Conservation (phyloP, 2,888 invertebrate genomes). For the Rhagium mordax region DNA sequence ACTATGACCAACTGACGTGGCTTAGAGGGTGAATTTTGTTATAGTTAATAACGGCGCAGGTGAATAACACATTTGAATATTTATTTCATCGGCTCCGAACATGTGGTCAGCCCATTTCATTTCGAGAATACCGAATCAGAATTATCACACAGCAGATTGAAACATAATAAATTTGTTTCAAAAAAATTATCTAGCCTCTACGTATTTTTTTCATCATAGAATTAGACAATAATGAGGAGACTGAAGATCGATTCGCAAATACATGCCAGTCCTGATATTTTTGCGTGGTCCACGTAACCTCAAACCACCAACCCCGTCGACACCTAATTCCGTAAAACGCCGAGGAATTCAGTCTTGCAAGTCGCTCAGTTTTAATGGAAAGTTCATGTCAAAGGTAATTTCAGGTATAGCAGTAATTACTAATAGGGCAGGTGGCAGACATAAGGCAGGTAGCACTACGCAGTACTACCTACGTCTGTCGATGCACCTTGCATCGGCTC, state of each 20-base stretch:
- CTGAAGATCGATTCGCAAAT: too few relatives aligned
- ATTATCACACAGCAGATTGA: background rate
- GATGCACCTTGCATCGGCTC: constrained; percentile 59
- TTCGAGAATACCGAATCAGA: background rate
- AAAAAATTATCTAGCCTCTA: too few relatives aligned
- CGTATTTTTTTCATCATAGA: too few relatives aligned
- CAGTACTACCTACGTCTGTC: constrained; percentile 47
- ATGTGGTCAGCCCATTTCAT: constrained; percentile 19
- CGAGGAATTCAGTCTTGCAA: background rate
- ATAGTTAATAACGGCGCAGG: constrained; percentile 48
- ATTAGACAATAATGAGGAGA: too few relatives aligned
- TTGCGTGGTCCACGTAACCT: too few relatives aligned
- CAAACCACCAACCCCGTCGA: background rate
- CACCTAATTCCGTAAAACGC: background rate
- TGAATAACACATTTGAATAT: constrained; percentile 43
- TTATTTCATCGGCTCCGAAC: constrained; percentile 19
- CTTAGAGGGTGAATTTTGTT: constrained; percentile 52
- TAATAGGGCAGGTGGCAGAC: constrained; percentile 50
- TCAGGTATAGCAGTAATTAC: constrained; percentile 41
- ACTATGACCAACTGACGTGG: constrained; percentile 52
- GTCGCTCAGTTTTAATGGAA: constrained; percentile 21
- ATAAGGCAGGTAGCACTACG: constrained; percentile 51
- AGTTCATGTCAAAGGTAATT: constrained; percentile 37
- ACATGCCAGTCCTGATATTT: too few relatives aligned
- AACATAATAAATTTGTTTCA: too few relatives aligned